Percentiles rank a stretch among this genome's conserved stretches.
phyloP scores from a whole-genome alignment of 2,113 vertebrate genomes.

The Campylorhamphus procurvoides region DNA sequence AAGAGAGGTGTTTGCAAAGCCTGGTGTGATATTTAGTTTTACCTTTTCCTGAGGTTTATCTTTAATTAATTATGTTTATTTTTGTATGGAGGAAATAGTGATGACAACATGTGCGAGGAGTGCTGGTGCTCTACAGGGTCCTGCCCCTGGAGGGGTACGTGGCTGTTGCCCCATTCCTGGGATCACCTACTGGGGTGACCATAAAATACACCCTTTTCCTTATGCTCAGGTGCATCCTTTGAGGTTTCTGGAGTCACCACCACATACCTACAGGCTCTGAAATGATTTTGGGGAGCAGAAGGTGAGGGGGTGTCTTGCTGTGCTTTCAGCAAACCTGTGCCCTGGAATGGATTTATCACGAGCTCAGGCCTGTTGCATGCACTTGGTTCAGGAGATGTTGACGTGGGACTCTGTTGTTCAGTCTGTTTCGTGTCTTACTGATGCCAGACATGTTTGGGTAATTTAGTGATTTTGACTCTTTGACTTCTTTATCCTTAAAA shows the following conservation, averaged over 20 bases:
- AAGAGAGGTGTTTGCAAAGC: slow-evolving; percentile 1
- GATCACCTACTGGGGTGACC: neutral
- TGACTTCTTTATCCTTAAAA: neutral
- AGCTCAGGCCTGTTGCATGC: neutral
- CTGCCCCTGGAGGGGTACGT: neutral
- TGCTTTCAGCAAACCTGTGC: neutral
- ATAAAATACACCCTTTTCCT: neutral
- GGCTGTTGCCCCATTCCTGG: neutral
- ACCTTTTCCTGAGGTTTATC: neutral
- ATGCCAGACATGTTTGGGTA: neutral
- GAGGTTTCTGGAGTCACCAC: neutral
- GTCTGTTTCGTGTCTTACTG: neutral
- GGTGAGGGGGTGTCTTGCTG: neutral
- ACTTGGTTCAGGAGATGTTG: neutral
- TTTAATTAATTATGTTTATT: neutral
- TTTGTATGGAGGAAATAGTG: neutral
- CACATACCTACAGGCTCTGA: neutral
- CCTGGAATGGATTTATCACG: neutral
- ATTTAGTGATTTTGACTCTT: neutral
- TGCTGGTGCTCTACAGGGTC: neutral
- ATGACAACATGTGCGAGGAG: neutral
- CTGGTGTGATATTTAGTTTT: neutral
- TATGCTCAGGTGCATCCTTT: neutral
- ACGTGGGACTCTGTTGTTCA: neutral
- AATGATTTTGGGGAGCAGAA: neutral